These are phyloP conservation scores for Chalcosyrphus nemorum DNA, from an alignment of 2,888 invertebrate genomes.

Conservation along the genomic window DNA sequence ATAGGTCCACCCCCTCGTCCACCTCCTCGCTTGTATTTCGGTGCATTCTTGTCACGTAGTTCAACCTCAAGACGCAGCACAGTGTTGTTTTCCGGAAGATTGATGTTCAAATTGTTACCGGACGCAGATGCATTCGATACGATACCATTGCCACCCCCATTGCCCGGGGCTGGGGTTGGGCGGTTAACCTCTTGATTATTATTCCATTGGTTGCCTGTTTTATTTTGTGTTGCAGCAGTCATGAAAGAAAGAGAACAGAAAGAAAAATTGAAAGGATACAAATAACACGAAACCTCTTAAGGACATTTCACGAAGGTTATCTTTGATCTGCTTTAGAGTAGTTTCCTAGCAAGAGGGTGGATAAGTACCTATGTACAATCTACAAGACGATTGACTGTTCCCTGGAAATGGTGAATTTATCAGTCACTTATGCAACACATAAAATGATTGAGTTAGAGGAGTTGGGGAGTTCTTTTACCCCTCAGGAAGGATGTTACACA, in stretches of 20 bases:
- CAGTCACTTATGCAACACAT: conserved; percentile 28
- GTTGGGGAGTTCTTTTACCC: too few species aligned
- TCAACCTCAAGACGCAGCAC: conserved; percentile 82
- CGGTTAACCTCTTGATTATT: conserved; percentile 50
- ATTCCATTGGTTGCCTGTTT: conserved; percentile 59
- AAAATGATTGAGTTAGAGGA: conserved; percentile 4
- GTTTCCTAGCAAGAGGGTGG: neutral
- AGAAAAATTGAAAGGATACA: neutral
- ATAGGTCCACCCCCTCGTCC: conserved; percentile 81
- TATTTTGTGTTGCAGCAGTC: conserved; percentile 59
- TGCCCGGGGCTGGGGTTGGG: conserved; percentile 13
- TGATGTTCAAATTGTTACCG: conserved; percentile 82
- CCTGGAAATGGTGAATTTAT: conserved; percentile 17
- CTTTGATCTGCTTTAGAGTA: conserved; percentile 5
- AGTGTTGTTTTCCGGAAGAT: conserved; percentile 82
- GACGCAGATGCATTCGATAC: conserved; percentile 48
- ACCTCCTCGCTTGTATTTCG: conserved; percentile 81
- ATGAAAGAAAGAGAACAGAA: conserved; percentile 27
- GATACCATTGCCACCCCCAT: conserved; percentile 43
- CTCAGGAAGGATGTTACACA: neutral
- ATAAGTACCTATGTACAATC: neutral
- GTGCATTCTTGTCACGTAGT: conserved; percentile 82
- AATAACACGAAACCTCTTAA: conserved; percentile 19
- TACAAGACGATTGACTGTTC: conserved; percentile 1
- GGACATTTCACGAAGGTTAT: conserved; percentile 5